Conservation (phyloP, 2,888 invertebrate species). For the Cheilosia vulpina region DNA sequence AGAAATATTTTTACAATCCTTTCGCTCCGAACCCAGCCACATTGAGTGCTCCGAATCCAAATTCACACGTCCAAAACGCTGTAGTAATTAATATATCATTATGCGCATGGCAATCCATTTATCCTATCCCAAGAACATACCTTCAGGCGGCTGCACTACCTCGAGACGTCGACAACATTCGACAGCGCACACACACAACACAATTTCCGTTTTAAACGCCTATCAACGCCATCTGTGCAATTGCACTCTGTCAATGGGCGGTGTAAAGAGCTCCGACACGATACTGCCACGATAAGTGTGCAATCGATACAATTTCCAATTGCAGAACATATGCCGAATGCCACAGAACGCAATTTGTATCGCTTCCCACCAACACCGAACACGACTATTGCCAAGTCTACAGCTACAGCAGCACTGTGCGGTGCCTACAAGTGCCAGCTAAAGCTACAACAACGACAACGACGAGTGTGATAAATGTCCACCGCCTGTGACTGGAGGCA, state of each 20-base stretch:
- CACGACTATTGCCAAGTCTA: conserved; percentile 30
- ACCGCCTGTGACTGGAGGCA: conserved; percentile 71
- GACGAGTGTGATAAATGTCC: conserved; percentile 67
- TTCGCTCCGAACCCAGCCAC: background rate
- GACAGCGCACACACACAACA: conserved; percentile 26
- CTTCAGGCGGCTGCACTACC: conserved; percentile 32
- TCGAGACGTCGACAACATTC: conserved; percentile 45
- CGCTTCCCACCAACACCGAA: conserved; percentile 54
- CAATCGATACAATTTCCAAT: conserved; percentile 72
- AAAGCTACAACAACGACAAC: conserved; percentile 35
- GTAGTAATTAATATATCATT: conserved; percentile 62
- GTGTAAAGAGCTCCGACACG: conserved; percentile 61
- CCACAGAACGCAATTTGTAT: conserved; percentile 69
- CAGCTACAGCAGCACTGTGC: conserved; percentile 15
- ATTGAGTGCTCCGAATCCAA: background rate
- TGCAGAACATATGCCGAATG: conserved; percentile 57
- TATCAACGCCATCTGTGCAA: conserved; percentile 72
- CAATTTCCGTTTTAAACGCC: conserved; percentile 65
- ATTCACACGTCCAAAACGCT: conserved; percentile 31
- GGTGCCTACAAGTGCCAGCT: conserved; percentile 5
- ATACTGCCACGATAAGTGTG: conserved; percentile 67
- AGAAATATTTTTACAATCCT: too few species aligned
- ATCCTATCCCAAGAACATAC: conserved; percentile 28
- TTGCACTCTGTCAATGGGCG: conserved; percentile 62
- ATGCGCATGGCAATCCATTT: conserved; percentile 55